Conservation (phyloP, 1,140 invertebrate genomes). For the Heterodera schachtii region DNA sequence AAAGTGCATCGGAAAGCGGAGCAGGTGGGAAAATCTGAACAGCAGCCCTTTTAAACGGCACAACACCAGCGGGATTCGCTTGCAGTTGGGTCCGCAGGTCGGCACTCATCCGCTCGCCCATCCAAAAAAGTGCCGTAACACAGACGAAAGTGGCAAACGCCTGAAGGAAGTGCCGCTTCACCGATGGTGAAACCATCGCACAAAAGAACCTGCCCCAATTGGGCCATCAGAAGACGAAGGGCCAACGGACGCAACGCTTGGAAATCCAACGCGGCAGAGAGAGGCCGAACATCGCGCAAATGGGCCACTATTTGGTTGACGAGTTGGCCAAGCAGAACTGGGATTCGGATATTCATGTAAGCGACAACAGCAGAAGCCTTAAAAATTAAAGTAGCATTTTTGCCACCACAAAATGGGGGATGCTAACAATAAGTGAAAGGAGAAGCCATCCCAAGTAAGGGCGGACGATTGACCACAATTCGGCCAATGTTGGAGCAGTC, state of each 20-base stretch:
- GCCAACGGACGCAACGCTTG: slow-evolving; percentile 74
- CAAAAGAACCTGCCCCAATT: slow-evolving; percentile 72
- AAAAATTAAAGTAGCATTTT: slow-evolving; percentile 50
- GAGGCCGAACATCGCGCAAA: slow-evolving; percentile 59
- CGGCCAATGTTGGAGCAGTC: neutral
- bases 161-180: slow-evolving; percentile 68
- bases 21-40: slow-evolving; percentile 70
- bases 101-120: slow-evolving; percentile 83
- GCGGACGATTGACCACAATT: neutral
- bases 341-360: slow-evolving; percentile 80
- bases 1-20: slow-evolving; percentile 85
- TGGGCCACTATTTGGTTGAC: slow-evolving; percentile 75
- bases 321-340: slow-evolving; percentile 76
- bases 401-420: neutral
- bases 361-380: slow-evolving; percentile 81
- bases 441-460: neutral
- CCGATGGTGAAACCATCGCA: neutral
- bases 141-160: slow-evolving; percentile 84
- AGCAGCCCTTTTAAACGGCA: neutral
- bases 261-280: slow-evolving; percentile 68
- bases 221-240: slow-evolving; percentile 73
- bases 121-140: slow-evolving; percentile 80
- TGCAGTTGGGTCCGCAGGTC: slow-evolving; percentile 79
- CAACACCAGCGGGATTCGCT: slow-evolving; percentile 68
- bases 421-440: neutral